A percentile compares a stretch with the other conserved stretches of the same genome.
phyloP scores from a whole-genome alignment of 2,113 vertebrate genomes.

The Budorcas taxicolor region DNA sequence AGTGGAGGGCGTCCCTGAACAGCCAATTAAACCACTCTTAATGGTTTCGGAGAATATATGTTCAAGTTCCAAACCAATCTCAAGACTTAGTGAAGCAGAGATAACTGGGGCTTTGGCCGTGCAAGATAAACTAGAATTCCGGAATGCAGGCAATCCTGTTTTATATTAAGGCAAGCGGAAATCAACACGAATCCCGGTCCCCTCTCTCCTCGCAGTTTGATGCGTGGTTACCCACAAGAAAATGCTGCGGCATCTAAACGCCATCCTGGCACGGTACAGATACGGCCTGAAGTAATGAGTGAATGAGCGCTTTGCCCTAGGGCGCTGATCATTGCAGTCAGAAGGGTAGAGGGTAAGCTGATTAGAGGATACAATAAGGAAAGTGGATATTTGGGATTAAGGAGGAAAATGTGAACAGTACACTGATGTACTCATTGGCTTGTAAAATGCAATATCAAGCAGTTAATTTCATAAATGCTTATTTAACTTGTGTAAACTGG shows the following conservation, averaged over 20 bases:
- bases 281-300: neutral
- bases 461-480: constrained; percentile 13
- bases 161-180: constrained; percentile 50
- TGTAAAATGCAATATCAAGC: neutral
- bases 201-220: neutral
- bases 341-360: neutral
- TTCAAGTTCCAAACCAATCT: constrained; percentile 70
- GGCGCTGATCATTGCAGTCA: neutral
- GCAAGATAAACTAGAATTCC: constrained; percentile 67
- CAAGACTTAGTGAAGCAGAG: constrained; percentile 68
- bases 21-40: constrained; percentile 70
- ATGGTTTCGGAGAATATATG: constrained; percentile 58
- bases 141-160: constrained; percentile 55
- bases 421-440: neutral
- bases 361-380: neutral
- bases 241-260: neutral
- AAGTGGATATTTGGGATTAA: neutral
- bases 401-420: neutral
- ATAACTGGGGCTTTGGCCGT: constrained; percentile 58
- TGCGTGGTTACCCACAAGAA: constrained; percentile 20
- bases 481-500: neutral
- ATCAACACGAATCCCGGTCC: constrained; percentile 4
- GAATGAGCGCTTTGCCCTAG: neutral
- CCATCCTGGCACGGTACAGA: neutral
- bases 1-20: constrained; percentile 32